Evolutionary conservation across 2,797 vertebrate species (phyloP), one percentile per base, ranked within the genome.

Genomic region (Ceryle rudis): DNA sequence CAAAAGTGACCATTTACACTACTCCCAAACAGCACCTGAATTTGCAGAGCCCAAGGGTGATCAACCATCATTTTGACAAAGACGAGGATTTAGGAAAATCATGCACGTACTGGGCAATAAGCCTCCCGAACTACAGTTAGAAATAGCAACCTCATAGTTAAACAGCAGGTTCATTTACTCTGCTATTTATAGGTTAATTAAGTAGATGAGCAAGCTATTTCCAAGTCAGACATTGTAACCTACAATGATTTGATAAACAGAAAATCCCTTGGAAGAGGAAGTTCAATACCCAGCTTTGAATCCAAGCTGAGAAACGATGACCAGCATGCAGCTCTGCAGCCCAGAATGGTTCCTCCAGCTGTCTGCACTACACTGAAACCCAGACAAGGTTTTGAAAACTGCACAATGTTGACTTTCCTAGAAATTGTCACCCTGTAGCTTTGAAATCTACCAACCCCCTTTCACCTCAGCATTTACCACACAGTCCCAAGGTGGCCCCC

Each of bases 121-220:
- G n/a, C 29, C 10, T 60, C 17, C 79, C 67, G 25, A 94, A 74
- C 26, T n/a, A 28, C 26, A 81, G 22, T 25, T 64, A 49, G 28
- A 66, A 93, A 26, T 54, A 79, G 70, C 35, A 60, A 52, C 20
- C 17, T 77, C 17, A 42, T 0, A 55, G 28, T 12, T 79, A 79
- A 90, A 87, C 84, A 90, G 47, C 62, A 84, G 42, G 15, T 70
- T 95, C 31, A 62, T 95, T 88, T 88, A 90, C 35, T 79, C 54
- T 52, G 29, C 67, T 91, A 93, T 93, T 79, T 78, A 88, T 78
- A 86, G 70, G 26, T 82, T 74, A 70, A 89, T 91, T 80, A 92
- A 46, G 75, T n/a, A 93, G 46, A 91, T 51, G 61, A 89, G 60
- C 31, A 83, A 92, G 58, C 21, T 86, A 81, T 55, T 92, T 89